A percentile compares a stretch with the other conserved stretches of the same genome.
These are phyloP conservation scores for Halcyon chelicuti DNA, from an alignment of 2,797 vertebrate genomes.

Conservation along the genomic window DNA sequence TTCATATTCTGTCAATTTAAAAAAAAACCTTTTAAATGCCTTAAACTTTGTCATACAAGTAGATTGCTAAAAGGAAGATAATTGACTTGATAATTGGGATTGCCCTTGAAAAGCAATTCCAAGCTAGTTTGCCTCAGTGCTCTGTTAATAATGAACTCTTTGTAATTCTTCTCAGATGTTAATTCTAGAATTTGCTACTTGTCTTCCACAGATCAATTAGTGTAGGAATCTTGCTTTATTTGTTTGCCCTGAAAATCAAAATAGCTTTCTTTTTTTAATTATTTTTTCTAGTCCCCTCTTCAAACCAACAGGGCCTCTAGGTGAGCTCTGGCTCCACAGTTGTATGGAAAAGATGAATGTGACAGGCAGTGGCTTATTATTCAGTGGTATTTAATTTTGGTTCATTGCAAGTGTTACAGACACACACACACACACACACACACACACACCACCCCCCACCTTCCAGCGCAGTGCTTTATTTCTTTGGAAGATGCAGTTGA, in stretches of 20 bases:
- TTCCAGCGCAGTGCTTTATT: not conserved
- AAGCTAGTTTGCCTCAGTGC: not conserved
- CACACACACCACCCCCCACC: too few species aligned
- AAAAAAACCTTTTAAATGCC: not conserved
- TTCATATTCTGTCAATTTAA: not conserved
- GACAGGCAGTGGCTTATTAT: not conserved
- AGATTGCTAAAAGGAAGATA: not conserved
- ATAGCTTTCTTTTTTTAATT: not conserved
- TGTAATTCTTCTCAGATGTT: conserved; percentile 29
- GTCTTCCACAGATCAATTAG: not conserved
- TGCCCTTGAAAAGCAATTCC: conserved; percentile 34
- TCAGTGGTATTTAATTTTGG: not conserved
- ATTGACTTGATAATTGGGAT: conserved; percentile 42
- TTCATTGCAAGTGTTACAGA: not conserved
- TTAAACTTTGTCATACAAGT: not conserved
- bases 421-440: too few species aligned
- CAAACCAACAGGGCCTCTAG: not conserved
- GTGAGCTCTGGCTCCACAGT: not conserved
- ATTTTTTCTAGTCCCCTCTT: not conserved
- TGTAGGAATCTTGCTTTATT: not conserved
- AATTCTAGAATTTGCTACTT: conserved; percentile 18
- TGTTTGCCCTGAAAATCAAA: conserved; percentile 1
- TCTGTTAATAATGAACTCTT: conserved; percentile 41
- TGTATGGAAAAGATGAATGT: not conserved
- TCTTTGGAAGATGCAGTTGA: not conserved